Evolutionary conservation across 1,140 invertebrate genomes (phyloP).

Genomic region (Araneus ventricosus): DNA sequence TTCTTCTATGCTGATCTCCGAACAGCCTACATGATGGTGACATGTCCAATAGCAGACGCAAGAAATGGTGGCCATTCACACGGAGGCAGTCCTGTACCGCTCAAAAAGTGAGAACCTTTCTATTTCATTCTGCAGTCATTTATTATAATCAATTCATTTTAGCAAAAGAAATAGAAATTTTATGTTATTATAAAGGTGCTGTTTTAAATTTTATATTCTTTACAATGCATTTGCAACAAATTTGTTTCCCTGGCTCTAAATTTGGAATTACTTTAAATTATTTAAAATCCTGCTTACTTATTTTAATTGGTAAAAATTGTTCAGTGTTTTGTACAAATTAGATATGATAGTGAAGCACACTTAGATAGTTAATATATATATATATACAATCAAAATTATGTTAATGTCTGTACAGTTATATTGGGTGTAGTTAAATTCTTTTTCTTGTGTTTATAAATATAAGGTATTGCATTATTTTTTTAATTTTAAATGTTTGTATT

Average conservation of each 20-base stretch:
- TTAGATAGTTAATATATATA: neutral
- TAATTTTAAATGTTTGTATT: too few relatives aligned
- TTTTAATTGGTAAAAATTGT: neutral
- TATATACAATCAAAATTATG: neutral
- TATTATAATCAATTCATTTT: too few relatives aligned
- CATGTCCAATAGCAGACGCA: slow-evolving; percentile 94
- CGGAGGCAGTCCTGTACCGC: slow-evolving; percentile 96
- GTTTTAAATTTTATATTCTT: neutral
- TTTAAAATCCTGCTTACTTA: neutral
- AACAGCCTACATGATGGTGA: slow-evolving; percentile 97
- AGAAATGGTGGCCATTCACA: slow-evolving; percentile 89
- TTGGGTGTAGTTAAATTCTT: neutral
- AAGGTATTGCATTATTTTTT: too few relatives aligned
- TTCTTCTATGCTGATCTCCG: slow-evolving; percentile 72
- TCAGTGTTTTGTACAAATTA: neutral
- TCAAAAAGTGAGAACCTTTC: slow-evolving; percentile 89
- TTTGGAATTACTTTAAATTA: too few relatives aligned
- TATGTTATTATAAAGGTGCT: too few relatives aligned
- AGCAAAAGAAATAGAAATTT: too few relatives aligned
- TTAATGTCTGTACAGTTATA: neutral
- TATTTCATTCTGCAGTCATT: neutral
- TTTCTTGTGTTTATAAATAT: too few relatives aligned
- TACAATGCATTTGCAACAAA: neutral
- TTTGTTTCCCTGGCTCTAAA: too few relatives aligned
- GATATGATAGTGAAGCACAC: slow-evolving; percentile 43